Conservation (phyloP, 2,888 invertebrate species). For the Glyphotaelius pellucidus region DNA sequence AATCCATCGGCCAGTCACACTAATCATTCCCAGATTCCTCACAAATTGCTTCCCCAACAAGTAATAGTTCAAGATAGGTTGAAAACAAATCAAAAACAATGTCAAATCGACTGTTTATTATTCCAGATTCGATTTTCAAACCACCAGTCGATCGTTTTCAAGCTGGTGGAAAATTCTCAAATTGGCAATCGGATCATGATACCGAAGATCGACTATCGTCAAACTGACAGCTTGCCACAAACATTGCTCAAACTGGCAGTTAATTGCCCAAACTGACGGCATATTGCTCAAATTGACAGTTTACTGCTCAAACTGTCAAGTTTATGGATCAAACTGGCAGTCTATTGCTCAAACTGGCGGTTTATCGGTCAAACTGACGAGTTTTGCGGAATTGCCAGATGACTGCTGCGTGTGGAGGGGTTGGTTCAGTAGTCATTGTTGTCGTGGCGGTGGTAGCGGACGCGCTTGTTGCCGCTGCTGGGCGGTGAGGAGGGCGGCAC, state of each 20-base stretch:
- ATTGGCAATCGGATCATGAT: not conserved
- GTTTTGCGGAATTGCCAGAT: not conserved
- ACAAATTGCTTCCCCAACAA: not conserved
- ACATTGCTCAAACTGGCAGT: not conserved
- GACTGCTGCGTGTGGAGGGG: not conserved
- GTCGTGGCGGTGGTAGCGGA: conserved; percentile 69
- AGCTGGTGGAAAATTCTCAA: not conserved
- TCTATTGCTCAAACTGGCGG: not conserved
- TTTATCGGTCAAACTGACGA: not conserved
- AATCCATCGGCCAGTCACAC: conserved; percentile 4
- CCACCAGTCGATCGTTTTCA: not conserved
- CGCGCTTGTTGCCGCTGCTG: conserved; percentile 69
- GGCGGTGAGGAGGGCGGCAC: conserved; percentile 70
- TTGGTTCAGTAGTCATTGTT: conserved; percentile 57
- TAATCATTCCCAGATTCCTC: not conserved
- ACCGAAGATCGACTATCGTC: not conserved
- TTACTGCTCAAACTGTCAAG: not conserved
- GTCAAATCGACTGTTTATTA: not conserved
- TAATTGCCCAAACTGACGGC: too few relatives aligned
- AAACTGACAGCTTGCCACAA: not conserved
- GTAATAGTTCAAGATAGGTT: not conserved
- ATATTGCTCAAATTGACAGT: not conserved
- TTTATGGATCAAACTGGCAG: not conserved
- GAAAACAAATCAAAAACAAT: not conserved
- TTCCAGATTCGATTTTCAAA: not conserved